A percentile compares a stretch with the other conserved stretches of the same genome.
Conservation (phyloP, 2,888 invertebrate genomes). For the Folsomia manolachei region DNA sequence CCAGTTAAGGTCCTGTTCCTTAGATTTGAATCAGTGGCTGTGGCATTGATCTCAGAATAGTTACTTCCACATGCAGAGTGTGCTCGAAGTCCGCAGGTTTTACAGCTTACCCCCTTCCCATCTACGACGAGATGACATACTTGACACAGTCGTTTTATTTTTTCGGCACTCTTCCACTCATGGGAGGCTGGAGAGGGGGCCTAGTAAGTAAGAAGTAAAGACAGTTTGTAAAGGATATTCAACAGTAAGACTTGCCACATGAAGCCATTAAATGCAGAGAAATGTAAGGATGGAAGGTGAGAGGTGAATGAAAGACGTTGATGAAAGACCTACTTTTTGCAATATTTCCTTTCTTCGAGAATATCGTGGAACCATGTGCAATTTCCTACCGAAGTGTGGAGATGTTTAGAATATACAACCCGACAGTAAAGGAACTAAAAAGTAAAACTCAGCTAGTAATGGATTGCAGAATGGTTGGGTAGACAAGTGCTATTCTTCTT, state of each 20-base stretch:
- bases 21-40: conserved; percentile 25
- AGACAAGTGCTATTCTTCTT: not conserved
- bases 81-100: conserved; percentile 36
- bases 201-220: conserved; percentile 24
- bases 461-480: no score
- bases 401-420: not conserved
- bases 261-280: not conserved
- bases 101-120: conserved; percentile 39
- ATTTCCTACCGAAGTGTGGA: not conserved
- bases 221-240: not conserved
- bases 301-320: not conserved
- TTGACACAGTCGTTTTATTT: conserved; percentile 43
- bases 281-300: not conserved
- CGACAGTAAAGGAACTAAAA: no score
- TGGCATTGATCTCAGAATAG: conserved; percentile 28
- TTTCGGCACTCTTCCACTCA: conserved; percentile 44
- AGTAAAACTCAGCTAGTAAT: no score
- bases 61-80: conserved; percentile 43
- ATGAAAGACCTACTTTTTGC: not conserved
- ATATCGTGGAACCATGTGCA: not conserved
- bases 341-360: not conserved
- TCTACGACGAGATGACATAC: conserved; percentile 43
- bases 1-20: not conserved
- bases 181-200: conserved; percentile 46
- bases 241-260: no score